Evolutionary conservation across 2,113 vertebrate genomes (phyloP).

Genomic region (Sminthopsis crassicaudata): DNA sequence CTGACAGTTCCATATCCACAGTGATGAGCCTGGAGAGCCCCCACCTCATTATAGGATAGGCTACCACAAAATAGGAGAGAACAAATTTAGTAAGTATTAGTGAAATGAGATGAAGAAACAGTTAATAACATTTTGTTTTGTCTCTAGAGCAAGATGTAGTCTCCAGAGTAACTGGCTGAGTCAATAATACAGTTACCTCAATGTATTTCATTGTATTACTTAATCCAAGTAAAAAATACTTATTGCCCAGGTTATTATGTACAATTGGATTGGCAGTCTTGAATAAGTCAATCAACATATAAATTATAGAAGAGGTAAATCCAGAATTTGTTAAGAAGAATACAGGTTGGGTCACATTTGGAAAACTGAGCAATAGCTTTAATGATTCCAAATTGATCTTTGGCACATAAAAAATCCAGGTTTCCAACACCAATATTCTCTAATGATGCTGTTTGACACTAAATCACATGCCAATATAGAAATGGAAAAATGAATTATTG

Average conservation of each 20-base stretch:
- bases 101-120: not conserved
- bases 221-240: not conserved
- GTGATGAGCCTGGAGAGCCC: not conserved
- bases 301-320: not conserved
- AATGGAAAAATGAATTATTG: not conserved
- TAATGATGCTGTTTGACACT: not conserved
- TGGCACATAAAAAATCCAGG: not conserved
- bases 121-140: not conserved
- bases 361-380: not conserved
- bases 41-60: not conserved
- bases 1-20: not conserved
- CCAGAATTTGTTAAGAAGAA: not conserved
- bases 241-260: not conserved
- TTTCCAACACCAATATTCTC: not conserved
- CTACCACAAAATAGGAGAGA: not conserved
- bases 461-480: not conserved
- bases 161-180: not conserved
- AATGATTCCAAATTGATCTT: too few species aligned
- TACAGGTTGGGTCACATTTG: not conserved
- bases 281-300: not conserved
- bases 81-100: not conserved
- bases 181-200: not conserved
- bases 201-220: not conserved
- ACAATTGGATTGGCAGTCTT: not conserved
- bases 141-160: not conserved